phyloP scores from a whole-genome alignment of 2,797 vertebrate genomes.

The Austrolebias charrua region DNA sequence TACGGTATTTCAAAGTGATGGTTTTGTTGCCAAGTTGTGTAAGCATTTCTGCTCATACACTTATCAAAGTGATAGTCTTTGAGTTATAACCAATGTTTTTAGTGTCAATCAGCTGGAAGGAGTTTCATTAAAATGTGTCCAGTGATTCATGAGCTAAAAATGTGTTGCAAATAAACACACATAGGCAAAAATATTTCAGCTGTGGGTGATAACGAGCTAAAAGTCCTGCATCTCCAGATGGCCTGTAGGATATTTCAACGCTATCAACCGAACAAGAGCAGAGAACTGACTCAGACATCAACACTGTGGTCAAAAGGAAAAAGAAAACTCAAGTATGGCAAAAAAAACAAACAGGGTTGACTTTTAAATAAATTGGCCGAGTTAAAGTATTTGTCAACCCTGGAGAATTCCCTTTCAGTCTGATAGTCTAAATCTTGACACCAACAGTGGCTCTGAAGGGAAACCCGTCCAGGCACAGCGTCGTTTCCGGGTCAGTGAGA shows the following conservation, averaged over 20 bases:
- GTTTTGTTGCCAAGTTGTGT: not conserved
- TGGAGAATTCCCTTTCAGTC: conserved; percentile 1
- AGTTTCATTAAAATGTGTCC: no score
- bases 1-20: conserved; percentile 1
- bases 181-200: no score
- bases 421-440: conserved; percentile 12
- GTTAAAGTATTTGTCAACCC: conserved; percentile 16
- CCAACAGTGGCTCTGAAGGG: not conserved
- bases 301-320: not conserved
- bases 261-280: conserved; percentile 11
- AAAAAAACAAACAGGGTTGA: not conserved
- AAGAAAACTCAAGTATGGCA: not conserved
- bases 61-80: no score
- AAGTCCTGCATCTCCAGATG: no score
- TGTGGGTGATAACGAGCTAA: no score
- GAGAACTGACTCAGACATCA: conserved; percentile 16
- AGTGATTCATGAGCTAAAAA: no score
- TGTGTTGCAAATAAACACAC: no score
- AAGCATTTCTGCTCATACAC: no score
- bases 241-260: conserved; percentile 6
- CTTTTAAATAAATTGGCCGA: conserved; percentile 9
- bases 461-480: conserved; percentile 3
- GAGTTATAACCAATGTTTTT: no score
- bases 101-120: no score
- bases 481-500: conserved; percentile 4